These are phyloP conservation scores for Gymnocypris eckloni DNA, from an alignment of 2,797 vertebrate genomes.

Conservation along the genomic window DNA sequence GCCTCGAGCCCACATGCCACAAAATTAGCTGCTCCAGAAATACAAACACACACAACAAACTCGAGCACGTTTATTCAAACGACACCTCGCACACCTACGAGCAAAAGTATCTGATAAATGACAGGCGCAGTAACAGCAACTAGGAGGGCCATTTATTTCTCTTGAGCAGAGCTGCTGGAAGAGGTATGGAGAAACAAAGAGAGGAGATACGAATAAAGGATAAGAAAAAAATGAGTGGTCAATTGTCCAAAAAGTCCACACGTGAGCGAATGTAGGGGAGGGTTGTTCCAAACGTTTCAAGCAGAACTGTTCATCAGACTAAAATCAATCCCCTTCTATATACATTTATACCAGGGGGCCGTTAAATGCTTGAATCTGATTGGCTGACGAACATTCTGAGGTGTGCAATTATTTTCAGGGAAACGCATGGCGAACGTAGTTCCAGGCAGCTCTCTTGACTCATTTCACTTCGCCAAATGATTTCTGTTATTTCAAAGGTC, in stretches of 20 bases:
- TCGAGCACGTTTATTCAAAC: constrained; percentile 35
- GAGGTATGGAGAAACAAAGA: constrained; percentile 42
- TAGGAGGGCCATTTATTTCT: constrained; percentile 73
- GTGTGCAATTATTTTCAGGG: too few relatives aligned
- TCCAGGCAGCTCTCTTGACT: too few relatives aligned
- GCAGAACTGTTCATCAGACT: constrained; percentile 22
- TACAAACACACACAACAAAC: constrained; percentile 45
- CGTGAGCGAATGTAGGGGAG: constrained; percentile 4
- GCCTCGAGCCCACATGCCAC: constrained; percentile 74
- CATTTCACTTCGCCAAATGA: too few relatives aligned
- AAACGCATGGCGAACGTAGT: too few relatives aligned
- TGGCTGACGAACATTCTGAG: too few relatives aligned
- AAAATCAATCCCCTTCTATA: background rate
- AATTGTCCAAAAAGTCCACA: constrained; percentile 65
- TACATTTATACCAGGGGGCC: background rate
- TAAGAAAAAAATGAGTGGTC: constrained; percentile 62
- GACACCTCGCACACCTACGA: constrained; percentile 51
- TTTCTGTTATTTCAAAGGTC: too few relatives aligned
- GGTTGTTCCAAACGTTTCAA: constrained; percentile 6
- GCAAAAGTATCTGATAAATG: constrained; percentile 67
- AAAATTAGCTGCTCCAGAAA: constrained; percentile 74
- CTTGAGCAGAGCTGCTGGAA: constrained; percentile 64
- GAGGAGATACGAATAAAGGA: background rate
- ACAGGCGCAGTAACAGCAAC: constrained; percentile 72
- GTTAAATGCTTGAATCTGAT: too few relatives aligned